phyloP scores from a whole-genome alignment of 1,140 invertebrate genomes.

The Zophobas atratus region DNA sequence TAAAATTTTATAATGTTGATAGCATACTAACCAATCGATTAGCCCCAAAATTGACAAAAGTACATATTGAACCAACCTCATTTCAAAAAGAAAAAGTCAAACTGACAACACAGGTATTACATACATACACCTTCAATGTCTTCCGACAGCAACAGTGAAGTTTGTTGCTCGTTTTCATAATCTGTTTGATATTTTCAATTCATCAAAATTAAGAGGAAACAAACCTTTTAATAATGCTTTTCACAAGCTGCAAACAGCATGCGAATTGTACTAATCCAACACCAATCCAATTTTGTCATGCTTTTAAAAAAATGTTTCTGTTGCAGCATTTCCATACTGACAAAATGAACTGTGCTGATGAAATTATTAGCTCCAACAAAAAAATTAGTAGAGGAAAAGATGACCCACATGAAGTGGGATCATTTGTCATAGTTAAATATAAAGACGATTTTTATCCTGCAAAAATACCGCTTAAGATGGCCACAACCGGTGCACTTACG shows the following conservation, averaged over 20 bases:
- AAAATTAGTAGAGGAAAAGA: too few relatives aligned
- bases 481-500: too few relatives aligned
- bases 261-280: neutral
- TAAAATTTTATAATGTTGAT: slow-evolving; percentile 42
- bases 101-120: slow-evolving; percentile 47
- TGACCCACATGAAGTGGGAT: too few relatives aligned
- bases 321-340: neutral
- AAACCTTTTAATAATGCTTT: too few relatives aligned
- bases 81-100: slow-evolving; percentile 53
- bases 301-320: neutral
- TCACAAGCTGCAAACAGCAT: neutral
- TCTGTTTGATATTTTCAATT: slow-evolving; percentile 50
- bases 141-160: slow-evolving; percentile 13
- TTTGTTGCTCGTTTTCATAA: slow-evolving; percentile 39
- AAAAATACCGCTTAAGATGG: too few relatives aligned
- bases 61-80: slow-evolving; percentile 43
- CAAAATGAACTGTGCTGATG: neutral
- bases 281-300: neutral
- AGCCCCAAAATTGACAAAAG: slow-evolving; percentile 50
- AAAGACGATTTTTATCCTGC: too few relatives aligned
- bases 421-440: too few relatives aligned
- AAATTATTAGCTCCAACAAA: too few relatives aligned
- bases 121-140: slow-evolving; percentile 19
- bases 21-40: slow-evolving; percentile 9
- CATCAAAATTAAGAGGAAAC: neutral